These are phyloP conservation scores for Drosophila sp. DNA, from an alignment of 1,140 invertebrate species.

Conservation along the genomic window DNA sequence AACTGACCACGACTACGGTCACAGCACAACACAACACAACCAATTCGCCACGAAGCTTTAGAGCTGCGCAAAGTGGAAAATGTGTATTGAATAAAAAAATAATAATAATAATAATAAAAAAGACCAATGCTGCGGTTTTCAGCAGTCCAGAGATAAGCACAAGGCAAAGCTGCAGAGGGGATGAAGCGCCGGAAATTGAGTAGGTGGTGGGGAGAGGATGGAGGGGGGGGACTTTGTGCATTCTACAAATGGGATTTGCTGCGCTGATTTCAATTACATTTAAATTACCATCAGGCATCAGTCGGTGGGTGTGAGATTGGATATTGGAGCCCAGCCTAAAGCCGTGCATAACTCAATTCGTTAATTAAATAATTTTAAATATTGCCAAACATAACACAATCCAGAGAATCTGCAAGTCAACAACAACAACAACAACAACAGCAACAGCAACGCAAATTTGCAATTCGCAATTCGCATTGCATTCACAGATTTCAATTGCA, in stretches of 20 bases:
- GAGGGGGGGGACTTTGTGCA: conserved; percentile 36
- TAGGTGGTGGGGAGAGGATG: too few species aligned
- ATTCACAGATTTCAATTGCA: conserved; percentile 78
- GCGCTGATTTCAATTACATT: conserved; percentile 77
- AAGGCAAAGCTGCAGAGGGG: conserved; percentile 7
- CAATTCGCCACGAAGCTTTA: not conserved
- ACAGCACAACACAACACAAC: not conserved
- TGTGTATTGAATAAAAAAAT: conserved; percentile 21
- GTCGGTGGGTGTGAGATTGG: not conserved
- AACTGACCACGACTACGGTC: conserved; percentile 32
- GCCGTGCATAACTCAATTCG: conserved; percentile 74
- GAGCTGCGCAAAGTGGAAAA: not conserved
- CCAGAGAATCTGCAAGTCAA: conserved; percentile 35
- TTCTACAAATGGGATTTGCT: conserved; percentile 65
- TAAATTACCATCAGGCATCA: conserved; percentile 67
- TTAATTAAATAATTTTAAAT: conserved; percentile 83
- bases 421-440: conserved; percentile 11
- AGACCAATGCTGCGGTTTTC: conserved; percentile 56
- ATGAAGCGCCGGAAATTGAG: too few species aligned
- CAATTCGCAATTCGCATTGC: conserved; percentile 51
- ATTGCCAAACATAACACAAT: conserved; percentile 72
- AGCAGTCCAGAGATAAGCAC: conserved; percentile 42
- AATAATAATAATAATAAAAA: conserved; percentile 13
- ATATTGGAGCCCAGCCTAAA: not conserved
- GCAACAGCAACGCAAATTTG: conserved; percentile 22